Evolutionary conservation across 2,113 vertebrate species (phyloP).

Genomic region (Labeo catla): DNA sequence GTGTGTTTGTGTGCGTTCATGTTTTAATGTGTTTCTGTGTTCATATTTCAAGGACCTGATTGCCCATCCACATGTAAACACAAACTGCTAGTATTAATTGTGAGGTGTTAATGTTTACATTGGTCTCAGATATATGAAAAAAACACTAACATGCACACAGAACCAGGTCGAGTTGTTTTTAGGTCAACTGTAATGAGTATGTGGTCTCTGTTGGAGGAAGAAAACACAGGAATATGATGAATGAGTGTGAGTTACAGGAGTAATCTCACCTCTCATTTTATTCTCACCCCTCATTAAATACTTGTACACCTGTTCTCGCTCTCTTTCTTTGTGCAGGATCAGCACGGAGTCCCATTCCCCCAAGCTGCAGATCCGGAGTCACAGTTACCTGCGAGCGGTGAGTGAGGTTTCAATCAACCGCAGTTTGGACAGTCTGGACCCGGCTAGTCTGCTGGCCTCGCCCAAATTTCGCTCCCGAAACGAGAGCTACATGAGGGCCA

Average conservation of each 20-base stretch:
- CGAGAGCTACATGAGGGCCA: constrained; percentile 99
- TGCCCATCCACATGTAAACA: constrained; percentile 17
- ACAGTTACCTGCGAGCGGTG: constrained; percentile 97
- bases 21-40: constrained; percentile 56
- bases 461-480: constrained; percentile 99
- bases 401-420: constrained; percentile 99
- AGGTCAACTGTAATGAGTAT: not conserved
- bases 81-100: not conserved
- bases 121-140: not conserved
- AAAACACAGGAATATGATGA: not conserved
- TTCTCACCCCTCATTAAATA: not conserved
- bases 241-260: constrained; percentile 2
- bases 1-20: constrained; percentile 19
- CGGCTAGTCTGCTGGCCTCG: constrained; percentile 89
- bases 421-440: constrained; percentile 96
- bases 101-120: not conserved
- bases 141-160: not conserved
- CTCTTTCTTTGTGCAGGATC: constrained; percentile 78
- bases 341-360: constrained; percentile 92
- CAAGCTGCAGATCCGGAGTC: constrained; percentile 97
- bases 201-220: not conserved
- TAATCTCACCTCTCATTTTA: not conserved
- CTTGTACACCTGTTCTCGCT: not conserved
- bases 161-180: not conserved
- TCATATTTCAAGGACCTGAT: constrained; percentile 1